Conservation (phyloP, 2,113 vertebrate genomes). For the Plecturocebus donacophilus region DNA sequence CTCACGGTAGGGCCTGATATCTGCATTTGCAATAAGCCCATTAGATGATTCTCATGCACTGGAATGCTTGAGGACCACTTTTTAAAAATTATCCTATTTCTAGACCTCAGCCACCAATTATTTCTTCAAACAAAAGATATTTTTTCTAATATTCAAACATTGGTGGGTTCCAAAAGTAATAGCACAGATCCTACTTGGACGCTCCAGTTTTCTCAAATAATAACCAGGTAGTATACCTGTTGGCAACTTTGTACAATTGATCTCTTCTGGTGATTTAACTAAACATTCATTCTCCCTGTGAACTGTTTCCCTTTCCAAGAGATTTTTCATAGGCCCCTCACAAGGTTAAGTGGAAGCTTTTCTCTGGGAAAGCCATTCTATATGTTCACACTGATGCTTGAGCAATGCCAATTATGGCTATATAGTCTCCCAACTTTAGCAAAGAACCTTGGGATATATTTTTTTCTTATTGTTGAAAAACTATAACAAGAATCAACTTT, state of each 20-base stretch:
- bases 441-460: not conserved
- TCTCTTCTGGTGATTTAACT: not conserved
- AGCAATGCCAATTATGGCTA: not conserved
- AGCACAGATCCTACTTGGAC: not conserved
- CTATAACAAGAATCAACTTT: not conserved
- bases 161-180: not conserved
- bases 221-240: not conserved
- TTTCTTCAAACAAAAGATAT: not conserved
- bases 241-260: not conserved
- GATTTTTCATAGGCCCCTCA: not conserved
- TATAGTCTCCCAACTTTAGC: not conserved
- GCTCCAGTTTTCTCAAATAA: not conserved
- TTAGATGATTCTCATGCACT: not conserved
- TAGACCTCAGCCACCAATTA: not conserved
- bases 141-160: not conserved
- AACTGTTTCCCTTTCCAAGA: not conserved
- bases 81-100: not conserved
- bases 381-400: not conserved
- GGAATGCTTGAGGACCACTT: not conserved
- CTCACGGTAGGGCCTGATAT: not conserved
- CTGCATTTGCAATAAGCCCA: not conserved
- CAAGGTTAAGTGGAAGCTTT: not conserved
- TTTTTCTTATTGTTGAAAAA: conserved; percentile 1
- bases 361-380: not conserved
- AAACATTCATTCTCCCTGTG: not conserved